Evolutionary conservation across 2,113 vertebrate genomes (phyloP).

Genomic region (Rallus limicola): DNA sequence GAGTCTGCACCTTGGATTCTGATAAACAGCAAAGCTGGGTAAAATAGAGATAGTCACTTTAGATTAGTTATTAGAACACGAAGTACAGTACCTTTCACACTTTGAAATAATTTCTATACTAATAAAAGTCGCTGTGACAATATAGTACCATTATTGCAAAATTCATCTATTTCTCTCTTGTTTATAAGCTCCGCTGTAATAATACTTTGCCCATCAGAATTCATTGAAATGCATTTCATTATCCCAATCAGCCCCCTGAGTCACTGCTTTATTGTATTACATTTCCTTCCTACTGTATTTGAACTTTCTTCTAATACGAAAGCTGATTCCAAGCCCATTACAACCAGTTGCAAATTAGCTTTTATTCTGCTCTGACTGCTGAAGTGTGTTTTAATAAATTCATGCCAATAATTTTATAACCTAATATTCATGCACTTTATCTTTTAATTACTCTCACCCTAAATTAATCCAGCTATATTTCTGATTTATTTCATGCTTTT

Average conservation of each 20-base stretch:
- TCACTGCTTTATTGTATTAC: conserved; percentile 65
- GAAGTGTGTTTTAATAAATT: conserved; percentile 70
- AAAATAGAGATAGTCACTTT: not conserved
- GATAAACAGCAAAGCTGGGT: conserved; percentile 1
- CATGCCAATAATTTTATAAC: conserved; percentile 55
- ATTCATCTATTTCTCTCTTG: conserved; percentile 42
- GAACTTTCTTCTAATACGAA: conserved; percentile 60
- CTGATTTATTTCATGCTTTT: conserved; percentile 51
- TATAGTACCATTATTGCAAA: conserved; percentile 2
- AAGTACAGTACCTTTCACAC: not conserved
- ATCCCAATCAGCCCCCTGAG: conserved; percentile 57
- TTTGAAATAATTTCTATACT: conserved; percentile 13
- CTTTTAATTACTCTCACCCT: conserved; percentile 54
- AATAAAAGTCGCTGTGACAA: conserved; percentile 35
- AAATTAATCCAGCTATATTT: conserved; percentile 55
- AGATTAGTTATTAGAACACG: not conserved
- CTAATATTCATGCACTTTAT: conserved; percentile 53
- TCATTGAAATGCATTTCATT: conserved; percentile 70
- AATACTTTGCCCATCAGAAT: conserved; percentile 57
- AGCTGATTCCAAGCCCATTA: conserved; percentile 58
- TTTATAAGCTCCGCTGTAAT: conserved; percentile 54
- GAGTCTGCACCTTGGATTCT: not conserved
- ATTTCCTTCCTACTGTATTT: conserved; percentile 64
- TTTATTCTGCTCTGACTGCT: conserved; percentile 47
- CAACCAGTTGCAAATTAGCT: conserved; percentile 65